Base-by-base conservation (phyloP, 2,888 invertebrate genomes). In the Cinara cedri region DNA sequence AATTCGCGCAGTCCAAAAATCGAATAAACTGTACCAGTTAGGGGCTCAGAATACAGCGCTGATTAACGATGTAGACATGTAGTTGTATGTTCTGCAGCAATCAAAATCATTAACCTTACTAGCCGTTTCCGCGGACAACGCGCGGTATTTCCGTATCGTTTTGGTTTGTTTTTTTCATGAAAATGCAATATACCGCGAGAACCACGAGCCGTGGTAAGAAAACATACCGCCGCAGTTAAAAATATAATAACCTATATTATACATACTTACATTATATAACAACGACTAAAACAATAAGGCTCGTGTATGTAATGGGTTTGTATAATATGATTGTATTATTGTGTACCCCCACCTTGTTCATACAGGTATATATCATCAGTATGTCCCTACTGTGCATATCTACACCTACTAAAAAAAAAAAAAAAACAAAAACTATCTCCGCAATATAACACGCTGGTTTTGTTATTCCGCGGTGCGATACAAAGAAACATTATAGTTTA, bases 401-500 rank as follows among this genome's bases (percentile, higher is more conserved):
- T n/a, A n/a, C n/a, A n/a, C n/a, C n/a, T n/a, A n/a, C n/a, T n/a
- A n/a, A n/a, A n/a, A n/a, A n/a, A n/a, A n/a, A n/a, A n/a, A n/a
- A n/a, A n/a, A n/a, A 34, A 4, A 34, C 34, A 4, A 34, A 34
- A 51, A 51, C 51, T 54, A 19, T 19, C 54, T n/a, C 19, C 54
- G 19, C n/a, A 54, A 19, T 54, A 54, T 54, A 54, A 54, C 54
- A 54, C 54, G 54, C 54, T n/a, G 54, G 54, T 19, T 54, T 54
- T 54, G 11, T 54, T 6, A 54, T 54, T 54, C 19, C 54, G 19
- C 10, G 10, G 9, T 54, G 3, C n/a, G n/a, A 54, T 9, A 54
- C 19, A 54, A 54, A n/a, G 54, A 54, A 54, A 54, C 54, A 19
- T 34, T 34, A 19, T 54, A 19, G 54, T 54, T 54, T 19, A 19